Evolutionary conservation across 2,113 vertebrate species (phyloP), one percentile per base, ranked within the genome.

Genomic region (Aythya baeri): DNA sequence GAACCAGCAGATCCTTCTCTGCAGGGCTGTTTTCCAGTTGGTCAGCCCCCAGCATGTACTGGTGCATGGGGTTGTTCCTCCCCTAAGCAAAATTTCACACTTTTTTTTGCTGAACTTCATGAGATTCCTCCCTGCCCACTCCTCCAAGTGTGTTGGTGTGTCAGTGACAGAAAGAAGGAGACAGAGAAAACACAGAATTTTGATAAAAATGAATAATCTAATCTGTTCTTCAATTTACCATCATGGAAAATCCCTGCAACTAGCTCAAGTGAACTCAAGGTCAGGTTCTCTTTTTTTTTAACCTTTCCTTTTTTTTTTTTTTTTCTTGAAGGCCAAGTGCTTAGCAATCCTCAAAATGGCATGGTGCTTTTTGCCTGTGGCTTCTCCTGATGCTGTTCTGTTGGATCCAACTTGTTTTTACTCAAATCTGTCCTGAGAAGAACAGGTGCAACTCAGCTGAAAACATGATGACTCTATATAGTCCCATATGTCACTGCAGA

Each of bases 361-460:
- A 49, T 9, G 18, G n/a, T 81, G 38, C 21, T 75, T 86, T 86
- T 86, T 0, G 8, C 70, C 70, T 86, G 73, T 78, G 73, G 80
- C 43, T 92, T 86, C 32, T 92, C 80, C 61, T 91, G 77, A 67
- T 84, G 62, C 43, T 84, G 13, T 88, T 91, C 54, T 68, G 11
- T 79, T 89, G 77, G 70, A 88, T 93, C 26, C 38, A 61, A n/a
- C 49, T 89, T 87, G 29, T 62, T 92, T 82, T 38, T 73, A 66
- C 65, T 78, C 31, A 79, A 18, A 89, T 91, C 70, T 75, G 32
- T 75, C 62, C 62, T 77, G 44, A 78, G 1, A 14, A 79, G 72
- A 94, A 87, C 81, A 96, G 82, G 86, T 95, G 74, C n/a, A 20
- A 83, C 54, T 92, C 91, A 94, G 83, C 66, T 94, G 83, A 93